These are phyloP conservation scores for Pristis pectinata DNA, from an alignment of 2,797 vertebrate species.

Conservation along the genomic window DNA sequence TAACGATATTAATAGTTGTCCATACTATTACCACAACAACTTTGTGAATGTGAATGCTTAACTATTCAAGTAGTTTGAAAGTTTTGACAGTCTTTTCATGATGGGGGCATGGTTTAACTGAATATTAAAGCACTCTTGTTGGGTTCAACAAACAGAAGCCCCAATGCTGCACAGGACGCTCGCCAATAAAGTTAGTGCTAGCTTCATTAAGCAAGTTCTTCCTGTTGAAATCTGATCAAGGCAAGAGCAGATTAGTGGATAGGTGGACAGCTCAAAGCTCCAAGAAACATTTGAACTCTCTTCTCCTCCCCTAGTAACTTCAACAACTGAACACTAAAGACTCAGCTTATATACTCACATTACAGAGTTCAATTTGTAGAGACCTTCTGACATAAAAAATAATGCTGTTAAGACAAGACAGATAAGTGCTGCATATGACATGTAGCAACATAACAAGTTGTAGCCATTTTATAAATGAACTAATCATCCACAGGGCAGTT, in stretches of 20 bases:
- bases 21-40: too few species aligned
- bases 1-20: too few species aligned
- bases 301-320: neutral
- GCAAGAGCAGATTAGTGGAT: too few species aligned
- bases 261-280: neutral
- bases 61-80: too few species aligned
- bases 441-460: neutral
- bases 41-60: too few species aligned
- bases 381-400: neutral
- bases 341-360: neutral
- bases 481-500: neutral
- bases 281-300: neutral
- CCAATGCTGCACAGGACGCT: too few species aligned
- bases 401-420: neutral
- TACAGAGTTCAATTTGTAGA: neutral
- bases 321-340: neutral
- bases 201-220: too few species aligned
- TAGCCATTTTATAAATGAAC: neutral
- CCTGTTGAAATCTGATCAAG: neutral
- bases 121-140: too few species aligned
- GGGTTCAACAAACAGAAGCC: too few species aligned
- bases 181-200: too few species aligned
- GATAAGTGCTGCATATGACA: neutral
- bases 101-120: too few species aligned
- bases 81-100: too few species aligned